Evolutionary conservation across 37 sponge, comb jelly and placozoan genomes (phyloP), one percentile per base, ranked within the genome.

Genomic region (Theonella swinhoei): DNA sequence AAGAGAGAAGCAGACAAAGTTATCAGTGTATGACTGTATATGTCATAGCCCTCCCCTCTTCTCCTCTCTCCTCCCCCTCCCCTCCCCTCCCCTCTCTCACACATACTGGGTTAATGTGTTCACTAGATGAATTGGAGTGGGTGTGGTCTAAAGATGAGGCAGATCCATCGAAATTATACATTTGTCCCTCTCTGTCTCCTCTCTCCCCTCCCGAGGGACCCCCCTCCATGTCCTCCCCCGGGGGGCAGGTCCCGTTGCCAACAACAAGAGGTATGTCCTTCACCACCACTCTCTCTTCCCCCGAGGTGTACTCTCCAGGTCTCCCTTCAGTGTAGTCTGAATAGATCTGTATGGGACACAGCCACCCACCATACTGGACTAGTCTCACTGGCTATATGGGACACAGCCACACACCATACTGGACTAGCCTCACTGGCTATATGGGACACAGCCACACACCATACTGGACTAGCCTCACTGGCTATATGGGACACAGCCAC

Each of bases 291-390:
- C 70, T 76, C 3, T 82, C 89, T 41, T 82, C 75, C 2, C 69
- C 72, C 39, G 83, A 81, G 36, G 35, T 66, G 62, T 70, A 83
- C 32, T 78, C 69, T 1, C 91, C 91, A 2, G 72, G 0, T 20
- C 64, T 43, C 8, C 87, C 87, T 0, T 82, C 35, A 4, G 81
- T 67, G 66, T 87, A 87, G 32, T 68, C 67, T 5, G 88, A 82
- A 41, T 87, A 87, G 1, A 87, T 40, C 88, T 87, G 60, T 36
- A 28, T 4, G 37, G 3, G 36, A 31, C 37, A n/a, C n/a, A 59
- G 61, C 14, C 61, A 22, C 61, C 61, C 20, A 59, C 61, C 20
- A 59, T 20, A 59, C 20, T 59, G n/a, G n/a, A n/a, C n/a, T n/a
- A n/a, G n/a, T n/a, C n/a, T n/a, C n/a, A n/a, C n/a, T n/a, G n/a